Conservation (phyloP, 2,113 vertebrate species). For the Leptosomus discolor region DNA sequence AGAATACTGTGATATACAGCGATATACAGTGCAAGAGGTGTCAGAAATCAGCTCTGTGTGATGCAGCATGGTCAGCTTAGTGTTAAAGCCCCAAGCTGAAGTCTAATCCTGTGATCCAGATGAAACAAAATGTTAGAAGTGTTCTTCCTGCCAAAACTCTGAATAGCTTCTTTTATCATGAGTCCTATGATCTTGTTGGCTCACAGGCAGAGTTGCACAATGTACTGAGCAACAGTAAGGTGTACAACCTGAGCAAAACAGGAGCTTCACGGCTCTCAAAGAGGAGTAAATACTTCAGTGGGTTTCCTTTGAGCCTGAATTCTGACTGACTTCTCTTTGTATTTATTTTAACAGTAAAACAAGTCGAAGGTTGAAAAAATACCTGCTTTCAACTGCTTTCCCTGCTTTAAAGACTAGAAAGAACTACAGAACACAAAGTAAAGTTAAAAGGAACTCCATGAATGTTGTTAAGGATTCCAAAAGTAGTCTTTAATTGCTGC, state of each 20-base stretch:
- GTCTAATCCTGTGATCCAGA: not conserved
- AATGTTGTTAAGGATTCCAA: conserved; percentile 19
- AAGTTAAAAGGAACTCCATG: conserved; percentile 4
- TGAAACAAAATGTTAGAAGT: conserved; percentile 8
- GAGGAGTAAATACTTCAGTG: not conserved
- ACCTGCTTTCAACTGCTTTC: not conserved
- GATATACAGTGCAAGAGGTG: not conserved
- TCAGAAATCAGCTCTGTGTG: not conserved
- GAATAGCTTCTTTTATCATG: conserved; percentile 26
- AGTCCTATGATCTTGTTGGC: not conserved
- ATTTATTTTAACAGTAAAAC: conserved; percentile 4
- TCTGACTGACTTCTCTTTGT: conserved; percentile 1
- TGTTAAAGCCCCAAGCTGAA: not conserved
- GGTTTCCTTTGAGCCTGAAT: not conserved
- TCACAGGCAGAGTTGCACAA: not conserved
- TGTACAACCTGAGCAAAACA: conserved; percentile 5
- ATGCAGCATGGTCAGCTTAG: not conserved
- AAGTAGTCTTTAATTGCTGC: conserved; percentile 39
- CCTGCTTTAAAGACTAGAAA: not conserved
- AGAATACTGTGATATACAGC: not conserved
- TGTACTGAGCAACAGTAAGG: not conserved
- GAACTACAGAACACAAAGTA: not conserved
- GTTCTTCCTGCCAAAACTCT: conserved; percentile 21
- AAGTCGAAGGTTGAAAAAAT: not conserved
- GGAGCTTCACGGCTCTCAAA: not conserved